A percentile compares a stretch with the other conserved stretches of the same genome.
Evolutionary conservation across 2,113 vertebrate genomes (phyloP).

Genomic region (Aphyosemion australe): DNA sequence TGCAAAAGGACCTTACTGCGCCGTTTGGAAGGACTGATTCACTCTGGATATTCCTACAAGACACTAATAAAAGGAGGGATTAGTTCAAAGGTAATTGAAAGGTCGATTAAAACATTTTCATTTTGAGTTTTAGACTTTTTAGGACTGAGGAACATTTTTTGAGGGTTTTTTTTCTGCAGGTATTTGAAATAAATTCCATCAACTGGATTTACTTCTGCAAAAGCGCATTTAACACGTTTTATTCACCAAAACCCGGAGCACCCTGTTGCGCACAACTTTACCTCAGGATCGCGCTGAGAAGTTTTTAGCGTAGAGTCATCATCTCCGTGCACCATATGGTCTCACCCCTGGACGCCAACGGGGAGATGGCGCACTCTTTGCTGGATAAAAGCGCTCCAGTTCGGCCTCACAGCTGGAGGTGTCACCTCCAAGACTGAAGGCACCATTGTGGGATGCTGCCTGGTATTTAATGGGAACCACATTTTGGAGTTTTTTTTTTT

Average conservation of each 20-base stretch:
- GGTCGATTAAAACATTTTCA: slow-evolving; percentile 9
- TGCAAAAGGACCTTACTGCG: slow-evolving; percentile 62
- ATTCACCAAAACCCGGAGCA: no score
- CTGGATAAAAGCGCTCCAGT: slow-evolving; percentile 63
- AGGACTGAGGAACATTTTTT: no score
- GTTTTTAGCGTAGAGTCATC: no score
- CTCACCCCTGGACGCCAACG: slow-evolving; percentile 48
- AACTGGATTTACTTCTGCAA: not conserved
- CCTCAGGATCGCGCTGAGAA: no score
- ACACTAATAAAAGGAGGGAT: slow-evolving; percentile 70
- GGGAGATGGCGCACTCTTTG: slow-evolving; percentile 48
- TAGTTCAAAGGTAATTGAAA: slow-evolving; percentile 68
- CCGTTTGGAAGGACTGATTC: slow-evolving; percentile 62
- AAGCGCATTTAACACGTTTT: not conserved
- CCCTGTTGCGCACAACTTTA: not conserved
- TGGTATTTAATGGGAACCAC: slow-evolving; percentile 86
- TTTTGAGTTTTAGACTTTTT: no score
- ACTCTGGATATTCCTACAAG: slow-evolving; percentile 71
- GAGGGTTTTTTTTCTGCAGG: no score
- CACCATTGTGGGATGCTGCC: slow-evolving; percentile 54
- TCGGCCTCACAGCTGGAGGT: slow-evolving; percentile 80
- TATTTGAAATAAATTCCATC: no score
- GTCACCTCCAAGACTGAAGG: slow-evolving; percentile 66
- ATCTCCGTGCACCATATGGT: slow-evolving; percentile 59
- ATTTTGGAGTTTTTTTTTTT: slow-evolving; percentile 79